A percentile compares a stretch with the other conserved stretches of the same genome.
Evolutionary conservation across 2,113 vertebrate species (phyloP).

Genomic region (Orycteropus afer): DNA sequence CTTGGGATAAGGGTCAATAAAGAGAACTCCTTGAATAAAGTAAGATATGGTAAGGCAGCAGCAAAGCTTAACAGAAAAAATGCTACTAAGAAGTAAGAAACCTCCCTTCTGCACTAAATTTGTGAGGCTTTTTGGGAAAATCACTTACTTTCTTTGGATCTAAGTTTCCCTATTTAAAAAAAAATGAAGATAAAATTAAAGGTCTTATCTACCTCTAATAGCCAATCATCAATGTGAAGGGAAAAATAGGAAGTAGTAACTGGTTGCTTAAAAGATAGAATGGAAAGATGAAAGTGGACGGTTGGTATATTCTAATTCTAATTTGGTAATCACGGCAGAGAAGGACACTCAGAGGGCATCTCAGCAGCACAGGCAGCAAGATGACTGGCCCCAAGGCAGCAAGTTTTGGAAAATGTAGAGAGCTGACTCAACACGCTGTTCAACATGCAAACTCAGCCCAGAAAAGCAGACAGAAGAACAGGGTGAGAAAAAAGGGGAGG

Average conservation of each 20-base stretch:
- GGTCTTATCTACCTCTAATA: background rate
- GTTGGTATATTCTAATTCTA: background rate
- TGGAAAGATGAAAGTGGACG: background rate
- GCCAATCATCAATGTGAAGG: background rate
- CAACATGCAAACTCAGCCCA: background rate
- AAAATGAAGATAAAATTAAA: conserved; percentile 31
- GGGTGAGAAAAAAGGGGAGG: background rate
- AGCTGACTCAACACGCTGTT: background rate
- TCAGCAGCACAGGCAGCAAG: background rate
- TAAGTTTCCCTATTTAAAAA: background rate
- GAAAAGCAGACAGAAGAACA: background rate
- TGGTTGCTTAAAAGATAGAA: background rate
- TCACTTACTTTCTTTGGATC: background rate
- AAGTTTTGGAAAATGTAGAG: background rate
- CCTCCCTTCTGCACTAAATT: background rate
- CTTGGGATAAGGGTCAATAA: background rate
- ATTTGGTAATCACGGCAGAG: background rate
- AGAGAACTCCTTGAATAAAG: background rate
- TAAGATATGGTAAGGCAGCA: background rate
- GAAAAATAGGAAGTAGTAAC: background rate
- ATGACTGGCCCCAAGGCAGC: background rate
- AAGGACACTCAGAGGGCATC: background rate
- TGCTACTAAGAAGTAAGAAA: background rate
- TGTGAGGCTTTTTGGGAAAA: background rate
- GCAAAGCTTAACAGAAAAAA: background rate